A percentile compares a stretch with the other conserved stretches of the same genome.
phyloP scores from a whole-genome alignment of 2,888 invertebrate species.

The Watsonalla binaria region DNA sequence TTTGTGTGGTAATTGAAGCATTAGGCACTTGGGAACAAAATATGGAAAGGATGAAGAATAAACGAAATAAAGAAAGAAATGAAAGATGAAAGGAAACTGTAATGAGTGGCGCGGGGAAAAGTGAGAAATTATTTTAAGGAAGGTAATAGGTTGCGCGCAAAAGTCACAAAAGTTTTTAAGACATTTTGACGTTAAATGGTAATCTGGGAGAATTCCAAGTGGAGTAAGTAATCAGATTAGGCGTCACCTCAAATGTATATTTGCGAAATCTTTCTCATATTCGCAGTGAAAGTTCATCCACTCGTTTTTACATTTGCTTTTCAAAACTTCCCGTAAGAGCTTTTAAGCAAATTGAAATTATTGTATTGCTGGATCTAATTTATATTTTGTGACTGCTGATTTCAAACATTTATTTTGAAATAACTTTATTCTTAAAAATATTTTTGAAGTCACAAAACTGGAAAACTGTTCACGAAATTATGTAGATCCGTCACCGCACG shows the following conservation, averaged over 20 bases:
- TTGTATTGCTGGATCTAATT: no score
- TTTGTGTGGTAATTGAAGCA: slow-evolving; percentile 37
- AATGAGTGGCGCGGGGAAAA: slow-evolving; percentile 48
- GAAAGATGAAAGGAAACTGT: slow-evolving; percentile 58
- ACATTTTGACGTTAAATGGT: slow-evolving; percentile 58
- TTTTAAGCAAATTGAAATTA: no score
- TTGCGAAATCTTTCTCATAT: slow-evolving; percentile 37
- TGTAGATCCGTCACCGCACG: no score
- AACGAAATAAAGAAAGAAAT: slow-evolving; percentile 51
- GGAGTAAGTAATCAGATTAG: slow-evolving; percentile 56
- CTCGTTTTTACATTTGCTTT: background rate
- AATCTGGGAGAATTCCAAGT: slow-evolving; percentile 52
- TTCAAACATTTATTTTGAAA: no score
- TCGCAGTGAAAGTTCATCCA: background rate
- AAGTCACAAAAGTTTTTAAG: slow-evolving; percentile 37
- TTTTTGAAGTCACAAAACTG: no score
- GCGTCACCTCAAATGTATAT: slow-evolving; percentile 47
- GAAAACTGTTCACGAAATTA: no score
- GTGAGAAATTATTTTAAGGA: slow-evolving; percentile 60
- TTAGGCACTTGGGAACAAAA: slow-evolving; percentile 37
- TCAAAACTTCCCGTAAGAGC: no score
- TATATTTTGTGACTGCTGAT: no score
- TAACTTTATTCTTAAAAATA: no score
- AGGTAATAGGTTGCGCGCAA: slow-evolving; percentile 52
- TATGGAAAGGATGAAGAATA: slow-evolving; percentile 44